These are phyloP conservation scores for Laupala kohalensis DNA, from an alignment of 1,140 invertebrate species.

Conservation along the genomic window DNA sequence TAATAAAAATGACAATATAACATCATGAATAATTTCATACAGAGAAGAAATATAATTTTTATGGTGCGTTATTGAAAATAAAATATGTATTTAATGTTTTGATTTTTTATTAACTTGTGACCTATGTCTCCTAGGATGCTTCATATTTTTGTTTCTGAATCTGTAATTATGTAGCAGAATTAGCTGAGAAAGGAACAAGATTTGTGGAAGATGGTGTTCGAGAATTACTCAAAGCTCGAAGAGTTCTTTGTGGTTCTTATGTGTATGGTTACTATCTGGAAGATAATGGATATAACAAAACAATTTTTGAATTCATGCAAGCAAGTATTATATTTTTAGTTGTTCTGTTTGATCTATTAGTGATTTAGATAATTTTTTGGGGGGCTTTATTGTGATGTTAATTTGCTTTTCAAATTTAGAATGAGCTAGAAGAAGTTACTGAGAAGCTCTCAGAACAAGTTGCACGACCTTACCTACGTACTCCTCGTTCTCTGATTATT, in stretches of 20 bases:
- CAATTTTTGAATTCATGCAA: conserved; percentile 60
- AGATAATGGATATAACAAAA: conserved; percentile 51
- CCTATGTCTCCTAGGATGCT: too few relatives aligned
- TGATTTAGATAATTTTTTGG: background rate
- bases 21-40: too few relatives aligned
- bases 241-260: conserved; percentile 52
- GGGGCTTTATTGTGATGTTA: background rate
- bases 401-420: conserved; percentile 29
- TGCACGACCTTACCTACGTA: conserved; percentile 46
- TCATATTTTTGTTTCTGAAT: too few relatives aligned
- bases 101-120: too few relatives aligned
- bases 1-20: too few relatives aligned
- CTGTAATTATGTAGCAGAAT: conserved; percentile 19
- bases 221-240: conserved; percentile 46
- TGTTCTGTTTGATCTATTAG: background rate
- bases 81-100: too few relatives aligned
- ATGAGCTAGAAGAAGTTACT: conserved; percentile 51
- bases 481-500: conserved; percentile 45
- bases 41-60: too few relatives aligned
- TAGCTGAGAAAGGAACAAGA: conserved; percentile 22
- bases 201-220: conserved; percentile 52
- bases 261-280: conserved; percentile 53
- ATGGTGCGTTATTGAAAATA: too few relatives aligned
- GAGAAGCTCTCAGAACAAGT: conserved; percentile 54
- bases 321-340: conserved; percentile 25